A percentile compares a stretch with the other conserved stretches of the same genome.
These are phyloP conservation scores for Aleiodes sp. DNA, from an alignment of 1,140 invertebrate species.

Conservation along the genomic window DNA sequence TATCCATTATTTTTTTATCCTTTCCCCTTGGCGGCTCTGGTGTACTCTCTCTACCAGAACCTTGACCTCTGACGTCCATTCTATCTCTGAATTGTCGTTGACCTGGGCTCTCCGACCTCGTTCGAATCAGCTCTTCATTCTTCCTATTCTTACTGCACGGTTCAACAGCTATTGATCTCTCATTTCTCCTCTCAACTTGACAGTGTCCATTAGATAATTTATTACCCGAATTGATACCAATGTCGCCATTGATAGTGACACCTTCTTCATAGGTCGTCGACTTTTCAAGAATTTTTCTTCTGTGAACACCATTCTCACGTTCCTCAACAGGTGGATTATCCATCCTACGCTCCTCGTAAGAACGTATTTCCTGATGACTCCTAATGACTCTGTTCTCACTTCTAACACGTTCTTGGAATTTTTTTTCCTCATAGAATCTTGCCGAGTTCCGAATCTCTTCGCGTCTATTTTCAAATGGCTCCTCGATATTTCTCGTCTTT, in stretches of 20 bases:
- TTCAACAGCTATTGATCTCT: conserved; percentile 25
- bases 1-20: conserved; percentile 43
- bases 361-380: conserved; percentile 34
- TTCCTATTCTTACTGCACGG: conserved; percentile 28
- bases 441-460: conserved; percentile 31
- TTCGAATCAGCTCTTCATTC: conserved; percentile 32
- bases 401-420: conserved; percentile 28
- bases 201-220: conserved; percentile 42
- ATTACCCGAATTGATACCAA: conserved; percentile 24
- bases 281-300: conserved; percentile 34
- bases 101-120: conserved; percentile 44
- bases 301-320: conserved; percentile 18
- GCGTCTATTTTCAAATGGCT: conserved; percentile 27
- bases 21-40: conserved; percentile 42
- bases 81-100: conserved; percentile 33
- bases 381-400: conserved; percentile 35
- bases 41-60: conserved; percentile 71
- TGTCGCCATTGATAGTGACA: conserved; percentile 21
- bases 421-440: conserved; percentile 35
- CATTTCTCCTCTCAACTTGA: conserved; percentile 40
- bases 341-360: conserved; percentile 28
- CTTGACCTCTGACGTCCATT: conserved; percentile 61
- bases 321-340: conserved; percentile 4
- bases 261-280: conserved; percentile 37
- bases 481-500: conserved; percentile 25